Evolutionary conservation across 30 jellyfish, hydroid and myxozoan genomes (phyloP).

Genomic region (Chironex yamaguchii): DNA sequence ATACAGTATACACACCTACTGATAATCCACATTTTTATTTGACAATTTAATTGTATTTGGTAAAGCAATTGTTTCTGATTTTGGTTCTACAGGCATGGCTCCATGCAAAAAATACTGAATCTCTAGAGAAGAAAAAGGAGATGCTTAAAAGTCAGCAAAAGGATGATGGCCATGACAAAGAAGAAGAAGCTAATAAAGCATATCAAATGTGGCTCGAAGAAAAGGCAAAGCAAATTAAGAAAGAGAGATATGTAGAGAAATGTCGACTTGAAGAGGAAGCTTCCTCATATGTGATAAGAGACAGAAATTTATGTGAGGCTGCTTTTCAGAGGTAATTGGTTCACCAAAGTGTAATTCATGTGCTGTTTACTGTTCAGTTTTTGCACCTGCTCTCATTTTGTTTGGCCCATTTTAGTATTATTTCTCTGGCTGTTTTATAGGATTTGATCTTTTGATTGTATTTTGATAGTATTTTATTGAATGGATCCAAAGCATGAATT

Average conservation of each 20-base stretch:
- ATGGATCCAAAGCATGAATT: too few relatives aligned
- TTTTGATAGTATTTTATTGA: too few relatives aligned
- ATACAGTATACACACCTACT: too few relatives aligned
- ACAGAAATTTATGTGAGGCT: slow-evolving; percentile 85
- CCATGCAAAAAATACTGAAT: slow-evolving; percentile 56
- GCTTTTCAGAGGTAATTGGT: slow-evolving; percentile 78
- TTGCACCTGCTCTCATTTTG: too few relatives aligned
- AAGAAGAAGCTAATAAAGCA: slow-evolving; percentile 68
- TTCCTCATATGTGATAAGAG: slow-evolving; percentile 77
- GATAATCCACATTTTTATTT: too few relatives aligned
- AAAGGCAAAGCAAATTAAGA: slow-evolving; percentile 75
- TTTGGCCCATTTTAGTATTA: too few relatives aligned
- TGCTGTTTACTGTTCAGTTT: too few relatives aligned
- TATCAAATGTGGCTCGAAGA: slow-evolving; percentile 79
- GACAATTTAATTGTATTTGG: neutral
- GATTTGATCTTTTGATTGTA: too few relatives aligned
- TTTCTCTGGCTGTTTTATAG: too few relatives aligned
- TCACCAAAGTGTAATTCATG: too few relatives aligned
- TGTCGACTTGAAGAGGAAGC: slow-evolving; percentile 87
- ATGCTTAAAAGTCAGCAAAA: neutral
- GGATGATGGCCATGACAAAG: slow-evolving; percentile 39
- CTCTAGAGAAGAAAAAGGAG: slow-evolving; percentile 28
- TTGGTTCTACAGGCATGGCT: slow-evolving; percentile 72
- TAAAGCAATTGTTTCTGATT: neutral
- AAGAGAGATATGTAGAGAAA: slow-evolving; percentile 68